Evolutionary conservation across 2,113 vertebrate species (phyloP).

Genomic region (Larimichthys crocea): DNA sequence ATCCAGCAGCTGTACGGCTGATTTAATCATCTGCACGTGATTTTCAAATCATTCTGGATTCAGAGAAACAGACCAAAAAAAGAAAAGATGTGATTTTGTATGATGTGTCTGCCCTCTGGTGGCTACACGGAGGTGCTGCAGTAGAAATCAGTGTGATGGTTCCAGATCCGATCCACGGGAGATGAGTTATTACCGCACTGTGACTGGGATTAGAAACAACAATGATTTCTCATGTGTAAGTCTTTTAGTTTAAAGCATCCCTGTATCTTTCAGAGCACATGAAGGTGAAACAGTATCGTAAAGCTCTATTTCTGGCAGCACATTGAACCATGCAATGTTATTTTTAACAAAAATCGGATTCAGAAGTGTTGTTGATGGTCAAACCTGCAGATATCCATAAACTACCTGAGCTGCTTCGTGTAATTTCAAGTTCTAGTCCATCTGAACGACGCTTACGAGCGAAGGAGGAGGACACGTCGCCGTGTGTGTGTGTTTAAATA

Average conservation of each 20-base stretch:
- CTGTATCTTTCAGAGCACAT: slow-evolving; percentile 2
- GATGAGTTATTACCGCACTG: neutral
- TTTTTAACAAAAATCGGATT: neutral
- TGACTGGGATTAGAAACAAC: neutral
- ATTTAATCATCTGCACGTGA: neutral
- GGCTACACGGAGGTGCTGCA: neutral
- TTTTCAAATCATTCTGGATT: neutral
- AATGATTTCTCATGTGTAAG: neutral
- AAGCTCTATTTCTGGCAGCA: neutral
- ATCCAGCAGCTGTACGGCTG: neutral
- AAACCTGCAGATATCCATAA: neutral
- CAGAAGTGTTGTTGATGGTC: neutral
- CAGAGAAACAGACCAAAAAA: neutral
- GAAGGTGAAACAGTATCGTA: neutral
- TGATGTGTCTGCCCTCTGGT: slow-evolving; percentile 50
- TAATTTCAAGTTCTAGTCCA: neutral
- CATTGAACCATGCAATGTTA: neutral
- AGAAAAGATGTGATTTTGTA: neutral
- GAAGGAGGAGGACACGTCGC: neutral
- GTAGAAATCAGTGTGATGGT: neutral
- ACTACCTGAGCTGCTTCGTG: slow-evolving; percentile 1
- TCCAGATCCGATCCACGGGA: neutral
- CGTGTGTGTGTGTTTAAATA: slow-evolving; percentile 7
- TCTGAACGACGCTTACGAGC: neutral
- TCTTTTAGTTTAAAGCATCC: neutral